phyloP scores from a whole-genome alignment of 2,888 invertebrate genomes.

The Venusia cambrica region DNA sequence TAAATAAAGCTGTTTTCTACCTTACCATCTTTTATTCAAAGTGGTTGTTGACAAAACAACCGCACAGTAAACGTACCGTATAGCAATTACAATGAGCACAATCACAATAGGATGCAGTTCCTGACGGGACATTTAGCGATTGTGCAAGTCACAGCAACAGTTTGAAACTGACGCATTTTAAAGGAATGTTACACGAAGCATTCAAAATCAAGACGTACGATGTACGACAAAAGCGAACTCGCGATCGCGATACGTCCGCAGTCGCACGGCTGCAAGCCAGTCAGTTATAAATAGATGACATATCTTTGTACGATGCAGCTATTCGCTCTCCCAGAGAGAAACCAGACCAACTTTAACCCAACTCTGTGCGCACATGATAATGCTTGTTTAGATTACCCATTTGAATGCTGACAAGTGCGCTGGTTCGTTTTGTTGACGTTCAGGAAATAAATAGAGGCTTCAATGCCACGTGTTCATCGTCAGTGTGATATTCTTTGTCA shows the following conservation, averaged over 20 bases:
- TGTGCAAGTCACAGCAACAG: conserved; percentile 31
- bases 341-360: conserved; percentile 53
- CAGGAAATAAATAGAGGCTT: too few relatives aligned
- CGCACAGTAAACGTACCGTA: conserved; percentile 5
- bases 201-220: conserved; percentile 58
- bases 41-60: conserved; percentile 9
- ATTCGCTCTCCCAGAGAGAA: conserved; percentile 69
- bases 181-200: conserved; percentile 41
- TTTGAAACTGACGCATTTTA: conserved; percentile 28
- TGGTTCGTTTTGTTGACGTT: conserved; percentile 31
- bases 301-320: conserved; percentile 63
- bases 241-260: conserved; percentile 55
- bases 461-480: too few relatives aligned
- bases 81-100: conserved; percentile 14
- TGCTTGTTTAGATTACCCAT: conserved; percentile 54
- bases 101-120: conserved; percentile 14
- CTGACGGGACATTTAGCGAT: conserved; percentile 22
- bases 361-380: conserved; percentile 36
- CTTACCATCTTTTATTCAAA: conserved; percentile 1
- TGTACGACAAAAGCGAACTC: conserved; percentile 53
- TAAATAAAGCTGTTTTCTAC: too few relatives aligned
- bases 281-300: conserved; percentile 73
- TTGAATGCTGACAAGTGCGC: conserved; percentile 32
- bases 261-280: conserved; percentile 61
- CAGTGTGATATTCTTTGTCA: too few relatives aligned